phyloP scores from a whole-genome alignment of 2,113 vertebrate genomes.

The Setophaga coronata region DNA sequence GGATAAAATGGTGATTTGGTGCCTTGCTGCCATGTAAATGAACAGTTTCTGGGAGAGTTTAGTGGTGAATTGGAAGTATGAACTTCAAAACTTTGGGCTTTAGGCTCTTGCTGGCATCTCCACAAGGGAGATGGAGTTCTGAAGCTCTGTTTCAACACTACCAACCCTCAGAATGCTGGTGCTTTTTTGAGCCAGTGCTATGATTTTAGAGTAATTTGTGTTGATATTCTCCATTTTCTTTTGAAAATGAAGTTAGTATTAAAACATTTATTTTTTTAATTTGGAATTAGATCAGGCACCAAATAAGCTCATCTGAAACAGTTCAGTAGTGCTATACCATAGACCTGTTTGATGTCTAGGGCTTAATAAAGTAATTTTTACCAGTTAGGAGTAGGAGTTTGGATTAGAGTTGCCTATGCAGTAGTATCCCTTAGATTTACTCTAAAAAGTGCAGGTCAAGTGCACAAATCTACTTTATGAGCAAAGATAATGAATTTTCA shows the following conservation, averaged over 20 bases:
- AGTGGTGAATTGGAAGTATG: background rate
- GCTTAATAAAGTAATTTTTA: background rate
- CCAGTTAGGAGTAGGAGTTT: background rate
- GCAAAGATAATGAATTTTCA: conserved; percentile 3
- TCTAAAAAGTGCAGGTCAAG: background rate
- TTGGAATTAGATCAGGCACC: background rate
- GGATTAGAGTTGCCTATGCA: background rate
- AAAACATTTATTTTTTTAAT: background rate
- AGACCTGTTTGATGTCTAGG: background rate
- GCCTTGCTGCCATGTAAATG: background rate
- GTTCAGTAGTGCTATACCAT: background rate
- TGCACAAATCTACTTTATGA: background rate
- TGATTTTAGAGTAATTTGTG: background rate
- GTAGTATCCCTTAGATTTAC: background rate
- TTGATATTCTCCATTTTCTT: background rate
- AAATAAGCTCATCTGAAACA: background rate
- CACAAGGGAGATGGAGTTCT: background rate
- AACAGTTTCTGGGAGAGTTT: background rate
- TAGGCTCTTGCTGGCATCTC: background rate
- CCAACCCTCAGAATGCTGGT: background rate
- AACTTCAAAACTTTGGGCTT: background rate
- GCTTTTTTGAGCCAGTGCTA: background rate
- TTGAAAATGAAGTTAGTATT: background rate
- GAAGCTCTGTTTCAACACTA: background rate
- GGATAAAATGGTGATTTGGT: background rate